phyloP scores from a whole-genome alignment of 2,888 invertebrate species.

The Conistra vaccinii region DNA sequence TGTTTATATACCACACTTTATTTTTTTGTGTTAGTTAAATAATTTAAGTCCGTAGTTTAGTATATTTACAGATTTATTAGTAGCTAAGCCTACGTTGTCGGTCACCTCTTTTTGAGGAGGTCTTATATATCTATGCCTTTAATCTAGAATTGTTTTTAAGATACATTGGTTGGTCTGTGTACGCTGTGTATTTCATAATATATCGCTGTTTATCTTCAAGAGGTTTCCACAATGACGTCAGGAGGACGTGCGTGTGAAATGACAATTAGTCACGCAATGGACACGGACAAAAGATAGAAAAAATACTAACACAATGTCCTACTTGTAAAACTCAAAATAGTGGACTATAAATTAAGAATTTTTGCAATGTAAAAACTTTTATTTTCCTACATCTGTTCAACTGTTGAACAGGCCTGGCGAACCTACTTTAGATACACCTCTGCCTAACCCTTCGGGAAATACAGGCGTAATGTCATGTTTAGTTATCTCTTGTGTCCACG shows the following conservation, averaged over 20 bases:
- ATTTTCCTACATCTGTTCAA: neutral
- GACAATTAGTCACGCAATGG: conserved; percentile 25
- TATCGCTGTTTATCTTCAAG: conserved; percentile 1
- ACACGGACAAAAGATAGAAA: neutral
- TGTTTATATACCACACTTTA: neutral
- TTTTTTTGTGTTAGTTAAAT: neutral
- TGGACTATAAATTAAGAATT: neutral
- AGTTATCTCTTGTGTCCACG: too few species aligned
- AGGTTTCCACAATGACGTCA: conserved; percentile 18
- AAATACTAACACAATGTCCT: neutral
- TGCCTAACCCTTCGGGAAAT: too few species aligned
- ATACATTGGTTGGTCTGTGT: neutral
- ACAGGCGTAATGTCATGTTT: too few species aligned
- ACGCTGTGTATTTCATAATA: conserved; percentile 9
- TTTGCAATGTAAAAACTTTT: neutral
- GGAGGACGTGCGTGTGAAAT: conserved; percentile 26
- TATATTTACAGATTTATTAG: neutral
- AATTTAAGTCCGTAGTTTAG: neutral
- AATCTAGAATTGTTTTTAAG: too few species aligned
- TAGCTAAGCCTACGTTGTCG: neutral
- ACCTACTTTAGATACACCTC: too few species aligned
- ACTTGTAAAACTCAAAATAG: conserved; percentile 2
- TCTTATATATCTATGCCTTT: neutral
- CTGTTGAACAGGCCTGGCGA: too few species aligned
- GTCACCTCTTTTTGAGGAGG: neutral